Evolutionary conservation across 2,113 vertebrate species (phyloP), one percentile per base, ranked within the genome.

Genomic region (Crotophaga sulcirostris): DNA sequence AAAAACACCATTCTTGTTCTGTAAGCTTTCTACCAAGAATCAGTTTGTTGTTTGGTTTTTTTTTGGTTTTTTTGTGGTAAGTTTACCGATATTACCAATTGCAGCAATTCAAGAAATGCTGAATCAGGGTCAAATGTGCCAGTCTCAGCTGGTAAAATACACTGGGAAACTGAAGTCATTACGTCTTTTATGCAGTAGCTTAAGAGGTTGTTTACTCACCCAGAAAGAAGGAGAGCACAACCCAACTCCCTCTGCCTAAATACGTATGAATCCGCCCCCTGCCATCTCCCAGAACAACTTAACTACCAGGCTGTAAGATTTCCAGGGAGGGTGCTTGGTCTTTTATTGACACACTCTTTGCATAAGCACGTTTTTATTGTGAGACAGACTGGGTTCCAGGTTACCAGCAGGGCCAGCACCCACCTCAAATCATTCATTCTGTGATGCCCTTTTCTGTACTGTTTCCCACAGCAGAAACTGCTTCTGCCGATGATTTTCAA

Each of bases 221-320:
- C 54, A 62, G 72, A 77, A 90, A 86, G 64, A 7, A 78, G 72
- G 55, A 45, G 82, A 88, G 68, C 33, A 78, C 76, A 59, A 63
- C 15, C 40, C 79, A 62, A 31, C 55, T 86, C 76, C 68, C 55
- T 84, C 79, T 86, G 82, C 74, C 42, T 18, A 74, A 84, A 26
- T 8, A 38, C 1, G 0, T 10, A 34, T 3, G 54, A 82, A 82
- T 31, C 81, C 10, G 0, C 82, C 74, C 87, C 64, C 66, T 83
- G 70, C 78, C 82, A 82, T 67, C 72, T 92, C 90, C 95, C 83
- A 77, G 67, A 69, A 76, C 88, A 88, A 84, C 13, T 56, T 89
- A 91, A 84, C 77, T n/a, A 90, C 62, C 42, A 69, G 82, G 54
- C 78, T 69, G 63, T 8, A 10, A 38, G 66, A 54, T 13, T 38